A percentile compares a stretch with the other conserved stretches of the same genome.
These are phyloP conservation scores for Melikaiella ostensackeni DNA, from an alignment of 2,888 invertebrate genomes.

Conservation along the genomic window DNA sequence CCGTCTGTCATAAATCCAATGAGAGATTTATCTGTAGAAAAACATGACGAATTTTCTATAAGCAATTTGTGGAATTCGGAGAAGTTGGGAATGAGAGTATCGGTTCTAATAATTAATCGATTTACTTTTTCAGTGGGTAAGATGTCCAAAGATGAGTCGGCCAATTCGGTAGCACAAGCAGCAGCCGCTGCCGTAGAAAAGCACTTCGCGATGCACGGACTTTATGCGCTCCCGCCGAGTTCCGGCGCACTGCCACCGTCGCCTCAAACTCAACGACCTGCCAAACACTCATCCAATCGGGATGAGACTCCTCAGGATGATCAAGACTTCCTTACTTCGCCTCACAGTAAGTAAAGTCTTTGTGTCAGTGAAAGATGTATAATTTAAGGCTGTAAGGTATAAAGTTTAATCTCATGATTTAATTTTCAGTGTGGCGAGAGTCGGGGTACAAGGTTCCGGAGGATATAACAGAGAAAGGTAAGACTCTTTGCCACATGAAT, in stretches of 20 bases:
- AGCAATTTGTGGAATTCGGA: background rate
- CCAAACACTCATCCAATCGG: constrained; percentile 65
- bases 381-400: background rate
- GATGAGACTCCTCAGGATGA: constrained; percentile 79
- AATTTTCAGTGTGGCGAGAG: constrained; percentile 81
- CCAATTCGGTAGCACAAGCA: constrained; percentile 67
- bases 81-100: background rate
- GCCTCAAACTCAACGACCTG: constrained; percentile 74
- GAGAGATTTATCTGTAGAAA: constrained; percentile 32
- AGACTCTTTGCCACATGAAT: constrained; percentile 11
- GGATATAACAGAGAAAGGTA: constrained; percentile 83
- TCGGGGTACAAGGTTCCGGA: constrained; percentile 82
- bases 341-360: constrained; percentile 78
- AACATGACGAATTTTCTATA: constrained; percentile 13
- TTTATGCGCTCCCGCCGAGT: constrained; percentile 71
- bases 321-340: constrained; percentile 82
- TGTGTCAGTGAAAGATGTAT: background rate
- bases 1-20: constrained; percentile 33
- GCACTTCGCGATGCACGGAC: constrained; percentile 74
- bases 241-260: constrained; percentile 73
- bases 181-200: constrained; percentile 73
- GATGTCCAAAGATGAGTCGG: constrained; percentile 72
- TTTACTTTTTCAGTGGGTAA: constrained; percentile 67
- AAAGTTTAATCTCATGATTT: constrained; percentile 38
- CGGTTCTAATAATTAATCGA: background rate